Conservation (phyloP, 1,140 invertebrate species). For the Listronotus bonariensis region DNA sequence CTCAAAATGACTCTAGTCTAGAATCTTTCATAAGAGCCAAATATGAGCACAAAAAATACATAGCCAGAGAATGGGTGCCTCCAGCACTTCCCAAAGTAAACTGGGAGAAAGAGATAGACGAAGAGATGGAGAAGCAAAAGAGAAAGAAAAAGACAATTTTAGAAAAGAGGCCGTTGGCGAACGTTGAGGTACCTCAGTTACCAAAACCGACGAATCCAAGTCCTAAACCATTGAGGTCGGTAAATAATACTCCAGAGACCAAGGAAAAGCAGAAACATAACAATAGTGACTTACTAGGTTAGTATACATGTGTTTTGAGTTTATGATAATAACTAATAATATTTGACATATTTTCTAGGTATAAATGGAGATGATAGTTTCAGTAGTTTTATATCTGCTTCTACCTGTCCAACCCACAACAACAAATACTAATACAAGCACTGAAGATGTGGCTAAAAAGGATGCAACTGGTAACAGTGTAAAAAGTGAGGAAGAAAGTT, state of each 20-base stretch:
- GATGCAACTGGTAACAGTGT: conserved; percentile 54
- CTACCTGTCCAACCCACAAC: conserved; percentile 42
- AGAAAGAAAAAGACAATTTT: conserved; percentile 69
- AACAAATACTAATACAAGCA: conserved; percentile 31
- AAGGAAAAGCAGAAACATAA: conserved; percentile 50
- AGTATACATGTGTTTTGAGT: not conserved
- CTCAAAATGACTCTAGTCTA: conserved; percentile 91
- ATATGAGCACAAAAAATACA: conserved; percentile 98
- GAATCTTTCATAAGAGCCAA: conserved; percentile 96
- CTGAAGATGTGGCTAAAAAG: conserved; percentile 53
- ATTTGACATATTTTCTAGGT: conserved; percentile 53
- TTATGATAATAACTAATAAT: no score
- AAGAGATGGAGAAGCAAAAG: conserved; percentile 81
- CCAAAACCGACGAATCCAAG: conserved; percentile 68
- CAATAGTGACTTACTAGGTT: conserved; percentile 55
- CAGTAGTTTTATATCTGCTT: conserved; percentile 75
- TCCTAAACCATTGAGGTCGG: conserved; percentile 68
- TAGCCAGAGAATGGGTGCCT: conserved; percentile 94
- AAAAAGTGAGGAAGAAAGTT: conserved; percentile 83
- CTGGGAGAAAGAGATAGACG: conserved; percentile 85
- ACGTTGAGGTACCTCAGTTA: conserved; percentile 60
- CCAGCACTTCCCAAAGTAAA: conserved; percentile 81
- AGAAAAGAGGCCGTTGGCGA: conserved; percentile 58
- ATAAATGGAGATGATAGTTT: conserved; percentile 74
- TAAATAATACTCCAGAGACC: conserved; percentile 56